Conservation (phyloP, 2,113 vertebrate genomes). For the Gymnarchus niloticus region DNA sequence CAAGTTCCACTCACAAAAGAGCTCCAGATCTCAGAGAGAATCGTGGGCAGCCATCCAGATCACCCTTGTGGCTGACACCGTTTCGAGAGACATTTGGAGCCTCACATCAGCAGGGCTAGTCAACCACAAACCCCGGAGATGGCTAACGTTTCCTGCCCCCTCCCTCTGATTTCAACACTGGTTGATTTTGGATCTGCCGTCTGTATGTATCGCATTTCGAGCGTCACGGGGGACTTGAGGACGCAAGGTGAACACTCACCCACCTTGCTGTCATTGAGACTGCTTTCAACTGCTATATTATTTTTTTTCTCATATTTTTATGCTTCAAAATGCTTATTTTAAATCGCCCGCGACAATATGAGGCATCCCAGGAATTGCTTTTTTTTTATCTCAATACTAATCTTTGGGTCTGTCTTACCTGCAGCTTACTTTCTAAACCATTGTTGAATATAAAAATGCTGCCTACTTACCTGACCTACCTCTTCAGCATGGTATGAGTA, state of each 20-base stretch:
- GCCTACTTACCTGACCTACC: not conserved
- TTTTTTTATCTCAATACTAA: no score
- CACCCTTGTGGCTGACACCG: not conserved
- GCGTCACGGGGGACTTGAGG: not conserved
- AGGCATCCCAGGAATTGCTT: no score
- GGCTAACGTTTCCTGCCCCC: not conserved
- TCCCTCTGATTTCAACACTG: not conserved
- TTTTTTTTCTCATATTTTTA: no score
- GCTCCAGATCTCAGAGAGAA: not conserved
- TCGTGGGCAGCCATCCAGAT: not conserved
- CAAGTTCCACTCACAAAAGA: not conserved
- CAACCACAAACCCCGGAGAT: not conserved
- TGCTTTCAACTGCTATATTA: conserved; percentile 26
- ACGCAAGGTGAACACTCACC: not conserved
- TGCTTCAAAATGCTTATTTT: not conserved
- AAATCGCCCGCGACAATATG: no score
- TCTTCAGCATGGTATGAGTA: not conserved
- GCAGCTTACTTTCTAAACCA: not conserved
- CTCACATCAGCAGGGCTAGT: not conserved
- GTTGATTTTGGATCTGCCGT: not conserved
- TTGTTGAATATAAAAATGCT: not conserved
- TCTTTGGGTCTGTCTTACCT: not conserved
- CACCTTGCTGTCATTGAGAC: not conserved
- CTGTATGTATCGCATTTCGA: not conserved
- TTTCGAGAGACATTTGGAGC: not conserved